These are phyloP conservation scores for Trichogramma pretiosum DNA, from an alignment of 1,140 invertebrate genomes.

Conservation along the genomic window DNA sequence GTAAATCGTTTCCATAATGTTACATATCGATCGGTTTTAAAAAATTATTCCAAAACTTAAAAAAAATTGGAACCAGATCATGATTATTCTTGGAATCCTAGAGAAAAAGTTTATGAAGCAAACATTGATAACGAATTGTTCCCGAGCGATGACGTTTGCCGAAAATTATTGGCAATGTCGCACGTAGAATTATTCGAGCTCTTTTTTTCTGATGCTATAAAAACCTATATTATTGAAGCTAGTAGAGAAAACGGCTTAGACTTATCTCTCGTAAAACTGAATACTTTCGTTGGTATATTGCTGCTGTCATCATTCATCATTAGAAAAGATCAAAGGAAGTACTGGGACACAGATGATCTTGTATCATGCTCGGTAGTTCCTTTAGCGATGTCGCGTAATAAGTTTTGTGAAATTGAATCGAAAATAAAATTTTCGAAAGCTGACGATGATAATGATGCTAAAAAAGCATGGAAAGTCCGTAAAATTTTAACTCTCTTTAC, in stretches of 20 bases:
- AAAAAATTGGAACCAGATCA: too few species aligned
- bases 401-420: constrained; percentile 13
- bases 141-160: too few species aligned
- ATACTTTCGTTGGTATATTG: constrained; percentile 7
- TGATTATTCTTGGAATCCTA: too few species aligned
- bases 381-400: constrained; percentile 8
- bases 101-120: too few species aligned
- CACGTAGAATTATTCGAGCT: constrained; percentile 2
- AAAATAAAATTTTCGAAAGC: constrained; percentile 14
- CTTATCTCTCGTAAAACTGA: constrained; percentile 1
- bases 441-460: constrained; percentile 6
- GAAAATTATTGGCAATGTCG: too few species aligned
- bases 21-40: too few species aligned
- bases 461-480: too few species aligned
- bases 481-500: too few species aligned
- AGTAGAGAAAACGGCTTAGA: constrained; percentile 2
- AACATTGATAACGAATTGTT: too few species aligned
- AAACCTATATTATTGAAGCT: constrained; percentile 11
- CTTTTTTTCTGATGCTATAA: not conserved
- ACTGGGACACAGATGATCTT: constrained; percentile 9
- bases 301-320: constrained; percentile 11
- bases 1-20: too few species aligned
- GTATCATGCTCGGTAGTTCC: constrained; percentile 5
- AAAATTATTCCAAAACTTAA: too few species aligned
- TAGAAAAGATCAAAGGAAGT: constrained; percentile 6